Conservation (phyloP, 1,140 invertebrate species). For the Trialeurodes vaporariorum region DNA sequence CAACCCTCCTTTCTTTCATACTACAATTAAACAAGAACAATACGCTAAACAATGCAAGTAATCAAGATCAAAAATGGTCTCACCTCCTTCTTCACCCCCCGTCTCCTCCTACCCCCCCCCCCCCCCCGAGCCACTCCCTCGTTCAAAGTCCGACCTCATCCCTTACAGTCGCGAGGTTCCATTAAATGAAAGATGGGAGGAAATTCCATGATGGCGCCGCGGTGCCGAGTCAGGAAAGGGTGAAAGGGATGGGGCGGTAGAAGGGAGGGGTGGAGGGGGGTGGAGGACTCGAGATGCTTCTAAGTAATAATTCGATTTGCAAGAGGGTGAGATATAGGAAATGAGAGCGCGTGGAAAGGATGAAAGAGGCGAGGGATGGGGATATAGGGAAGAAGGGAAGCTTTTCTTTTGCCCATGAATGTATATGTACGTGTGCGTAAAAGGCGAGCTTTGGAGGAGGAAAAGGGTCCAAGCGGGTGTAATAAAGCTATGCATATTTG, state of each 20-base stretch:
- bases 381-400: not conserved
- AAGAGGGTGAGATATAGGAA: not conserved
- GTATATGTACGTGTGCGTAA: too few relatives aligned
- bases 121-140: too few relatives aligned
- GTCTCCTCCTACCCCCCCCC: not conserved
- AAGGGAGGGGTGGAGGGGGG: too few relatives aligned
- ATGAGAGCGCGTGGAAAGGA: too few relatives aligned
- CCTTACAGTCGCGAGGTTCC: too few relatives aligned
- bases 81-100: not conserved
- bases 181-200: not conserved
- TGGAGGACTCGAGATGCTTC: too few relatives aligned
- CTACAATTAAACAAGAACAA: not conserved
- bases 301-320: constrained; percentile 1
- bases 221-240: not conserved
- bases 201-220: not conserved
- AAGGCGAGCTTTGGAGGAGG: not conserved
- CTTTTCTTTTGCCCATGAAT: not conserved
- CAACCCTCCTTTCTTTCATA: not conserved
- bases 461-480: not conserved
- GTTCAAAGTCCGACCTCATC: too few relatives aligned
- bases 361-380: not conserved
- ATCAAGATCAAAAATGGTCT: not conserved
- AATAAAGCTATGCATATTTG: not conserved
- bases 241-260: not conserved
- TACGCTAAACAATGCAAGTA: not conserved